Percentiles rank a stretch among this genome's conserved stretches.
Conservation (phyloP, 2,797 vertebrate genomes). For the Caiman crocodilus region DNA sequence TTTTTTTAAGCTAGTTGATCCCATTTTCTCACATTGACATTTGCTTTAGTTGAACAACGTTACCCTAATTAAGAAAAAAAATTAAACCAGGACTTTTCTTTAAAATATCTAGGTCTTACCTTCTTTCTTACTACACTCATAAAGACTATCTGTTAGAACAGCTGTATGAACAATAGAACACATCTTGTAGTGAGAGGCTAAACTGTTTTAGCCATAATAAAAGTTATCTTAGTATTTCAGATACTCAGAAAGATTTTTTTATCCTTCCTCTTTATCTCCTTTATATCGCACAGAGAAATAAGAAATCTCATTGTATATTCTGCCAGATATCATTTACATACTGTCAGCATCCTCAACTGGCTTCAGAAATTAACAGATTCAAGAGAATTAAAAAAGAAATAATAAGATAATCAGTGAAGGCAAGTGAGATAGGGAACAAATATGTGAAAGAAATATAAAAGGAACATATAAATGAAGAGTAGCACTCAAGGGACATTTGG, state of each 20-base stretch:
- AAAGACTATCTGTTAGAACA: constrained; percentile 77
- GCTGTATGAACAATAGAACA: constrained; percentile 71
- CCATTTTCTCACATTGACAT: constrained; percentile 55
- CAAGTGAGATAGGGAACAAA: constrained; percentile 38
- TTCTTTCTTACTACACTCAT: constrained; percentile 60
- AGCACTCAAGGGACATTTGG: background rate
- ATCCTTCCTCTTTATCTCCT: constrained; percentile 58
- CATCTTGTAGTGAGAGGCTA: constrained; percentile 69
- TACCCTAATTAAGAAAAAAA: constrained; percentile 78
- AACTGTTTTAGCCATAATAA: constrained; percentile 69
- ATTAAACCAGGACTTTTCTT: constrained; percentile 73
- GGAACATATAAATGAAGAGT: background rate
- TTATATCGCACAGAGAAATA: constrained; percentile 67
- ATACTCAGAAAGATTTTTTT: constrained; percentile 64
- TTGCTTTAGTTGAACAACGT: constrained; percentile 69
- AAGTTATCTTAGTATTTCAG: constrained; percentile 64
- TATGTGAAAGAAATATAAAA: background rate
- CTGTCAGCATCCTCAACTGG: constrained; percentile 40
- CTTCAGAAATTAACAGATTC: constrained; percentile 52
- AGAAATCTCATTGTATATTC: constrained; percentile 54
- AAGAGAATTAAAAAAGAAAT: constrained; percentile 62
- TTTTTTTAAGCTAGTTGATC: background rate
- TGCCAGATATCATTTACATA: constrained; percentile 67
- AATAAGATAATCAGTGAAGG: constrained; percentile 53
- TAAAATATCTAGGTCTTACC: constrained; percentile 59